These are phyloP conservation scores for Pipistrellus pygmaeus DNA, from an alignment of 2,797 vertebrate genomes.

Conservation along the genomic window DNA sequence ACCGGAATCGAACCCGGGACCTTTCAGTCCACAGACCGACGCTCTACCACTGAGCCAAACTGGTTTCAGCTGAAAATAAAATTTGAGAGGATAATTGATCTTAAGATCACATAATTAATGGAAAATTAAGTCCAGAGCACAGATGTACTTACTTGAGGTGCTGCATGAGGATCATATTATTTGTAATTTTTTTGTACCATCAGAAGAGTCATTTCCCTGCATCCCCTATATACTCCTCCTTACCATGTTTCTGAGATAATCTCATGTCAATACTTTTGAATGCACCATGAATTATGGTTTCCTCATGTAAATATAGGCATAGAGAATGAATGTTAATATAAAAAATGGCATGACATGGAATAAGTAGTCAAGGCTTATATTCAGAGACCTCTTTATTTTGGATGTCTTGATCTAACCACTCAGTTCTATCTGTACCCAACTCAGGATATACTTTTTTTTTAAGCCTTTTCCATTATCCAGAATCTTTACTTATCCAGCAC, in stretches of 20 bases:
- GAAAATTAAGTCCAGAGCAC: background rate
- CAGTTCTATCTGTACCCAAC: background rate
- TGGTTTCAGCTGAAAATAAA: background rate
- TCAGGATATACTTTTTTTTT: background rate
- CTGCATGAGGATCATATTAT: background rate
- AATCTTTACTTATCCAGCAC: background rate
- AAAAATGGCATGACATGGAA: background rate
- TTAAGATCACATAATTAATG: constrained; percentile 68
- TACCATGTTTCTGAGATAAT: background rate
- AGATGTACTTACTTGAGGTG: constrained; percentile 1
- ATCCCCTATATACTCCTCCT: background rate
- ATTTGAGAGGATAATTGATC: constrained; percentile 59
- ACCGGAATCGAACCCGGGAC: too few relatives aligned
- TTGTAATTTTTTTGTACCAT: background rate
- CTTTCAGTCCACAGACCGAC: too few relatives aligned
- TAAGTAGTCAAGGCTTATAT: background rate
- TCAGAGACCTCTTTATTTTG: background rate
- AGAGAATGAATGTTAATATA: background rate
- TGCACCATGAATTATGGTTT: background rate
- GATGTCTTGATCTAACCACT: background rate
- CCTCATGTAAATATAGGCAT: background rate
- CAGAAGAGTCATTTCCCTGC: background rate
- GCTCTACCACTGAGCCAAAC: too few relatives aligned
- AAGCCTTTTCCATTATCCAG: background rate
- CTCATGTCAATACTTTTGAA: background rate